Evolutionary conservation across 2,888 invertebrate species (phyloP).

Genomic region (Toxonevra muliebris): DNA sequence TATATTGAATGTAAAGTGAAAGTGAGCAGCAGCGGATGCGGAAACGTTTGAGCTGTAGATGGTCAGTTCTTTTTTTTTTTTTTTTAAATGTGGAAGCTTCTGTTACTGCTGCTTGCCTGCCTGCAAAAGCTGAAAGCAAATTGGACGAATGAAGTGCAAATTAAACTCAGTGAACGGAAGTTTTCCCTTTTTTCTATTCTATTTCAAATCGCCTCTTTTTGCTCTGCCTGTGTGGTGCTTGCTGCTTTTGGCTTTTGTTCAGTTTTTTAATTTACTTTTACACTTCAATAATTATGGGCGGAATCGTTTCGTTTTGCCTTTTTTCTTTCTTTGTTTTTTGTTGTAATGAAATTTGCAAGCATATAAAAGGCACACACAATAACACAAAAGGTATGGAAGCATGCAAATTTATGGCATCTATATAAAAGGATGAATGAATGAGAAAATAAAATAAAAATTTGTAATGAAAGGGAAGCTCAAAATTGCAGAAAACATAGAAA

Average conservation of each 20-base stretch:
- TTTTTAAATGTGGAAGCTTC: background rate
- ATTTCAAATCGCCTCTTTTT: background rate
- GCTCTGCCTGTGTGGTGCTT: background rate
- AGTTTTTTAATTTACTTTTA: constrained; percentile 37
- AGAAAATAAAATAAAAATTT: constrained; percentile 2
- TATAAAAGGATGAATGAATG: background rate
- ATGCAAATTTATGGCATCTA: background rate
- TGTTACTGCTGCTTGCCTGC: background rate
- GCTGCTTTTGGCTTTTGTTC: constrained; percentile 20
- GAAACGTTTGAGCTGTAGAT: background rate
- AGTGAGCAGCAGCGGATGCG: too few relatives aligned
- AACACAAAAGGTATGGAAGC: background rate
- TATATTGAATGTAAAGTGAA: too few relatives aligned
- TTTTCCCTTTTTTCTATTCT: background rate
- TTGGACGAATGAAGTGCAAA: constrained; percentile 35
- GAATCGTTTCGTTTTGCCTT: background rate
- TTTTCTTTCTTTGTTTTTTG: background rate
- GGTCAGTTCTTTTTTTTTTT: too few relatives aligned
- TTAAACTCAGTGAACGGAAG: constrained; percentile 25
- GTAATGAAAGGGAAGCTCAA: background rate
- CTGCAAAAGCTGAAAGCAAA: constrained; percentile 22
- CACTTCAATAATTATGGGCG: constrained; percentile 36
- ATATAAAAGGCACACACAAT: background rate
- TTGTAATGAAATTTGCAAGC: background rate
- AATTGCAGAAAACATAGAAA: background rate